These are phyloP conservation scores for Hyposoter dolosus DNA, from an alignment of 2,888 invertebrate species.

Conservation along the genomic window DNA sequence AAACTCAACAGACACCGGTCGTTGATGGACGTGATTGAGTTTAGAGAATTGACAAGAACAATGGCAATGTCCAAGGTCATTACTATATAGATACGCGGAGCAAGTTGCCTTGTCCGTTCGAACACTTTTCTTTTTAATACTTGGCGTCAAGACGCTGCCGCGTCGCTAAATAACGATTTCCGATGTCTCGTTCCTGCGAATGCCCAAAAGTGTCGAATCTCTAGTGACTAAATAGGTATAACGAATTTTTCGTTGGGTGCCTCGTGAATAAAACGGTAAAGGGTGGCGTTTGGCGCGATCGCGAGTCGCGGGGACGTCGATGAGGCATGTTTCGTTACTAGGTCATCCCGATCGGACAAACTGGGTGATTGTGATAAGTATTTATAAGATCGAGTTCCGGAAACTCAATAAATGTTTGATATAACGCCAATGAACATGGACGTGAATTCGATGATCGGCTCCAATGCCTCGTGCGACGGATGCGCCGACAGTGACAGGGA, in stretches of 20 bases:
- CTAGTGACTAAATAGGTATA: neutral
- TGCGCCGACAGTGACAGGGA: conserved; percentile 83
- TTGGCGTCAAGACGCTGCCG: too few species aligned
- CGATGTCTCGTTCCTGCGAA: neutral
- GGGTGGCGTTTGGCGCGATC: conserved; percentile 13
- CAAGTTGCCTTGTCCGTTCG: too few species aligned
- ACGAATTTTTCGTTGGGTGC: neutral
- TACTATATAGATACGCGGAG: neutral
- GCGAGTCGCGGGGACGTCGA: neutral
- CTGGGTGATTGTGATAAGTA: conserved; percentile 30
- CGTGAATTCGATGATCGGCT: conserved; percentile 78
- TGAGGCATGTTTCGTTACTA: neutral
- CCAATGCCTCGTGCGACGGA: conserved; percentile 82
- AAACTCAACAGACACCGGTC: neutral
- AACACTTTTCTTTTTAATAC: too few species aligned
- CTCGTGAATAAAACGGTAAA: neutral
- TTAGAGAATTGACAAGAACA: conserved; percentile 6
- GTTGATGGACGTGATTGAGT: neutral
- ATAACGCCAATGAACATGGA: conserved; percentile 72
- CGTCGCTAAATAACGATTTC: too few species aligned
- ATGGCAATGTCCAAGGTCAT: conserved; percentile 38
- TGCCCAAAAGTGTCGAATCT: neutral
- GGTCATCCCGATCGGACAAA: neutral
- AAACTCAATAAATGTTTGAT: conserved; percentile 63
- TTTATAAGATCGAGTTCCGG: conserved; percentile 27